Evolutionary conservation across 2,888 invertebrate genomes (phyloP).

Genomic region (Alviniconcha strummeri): DNA sequence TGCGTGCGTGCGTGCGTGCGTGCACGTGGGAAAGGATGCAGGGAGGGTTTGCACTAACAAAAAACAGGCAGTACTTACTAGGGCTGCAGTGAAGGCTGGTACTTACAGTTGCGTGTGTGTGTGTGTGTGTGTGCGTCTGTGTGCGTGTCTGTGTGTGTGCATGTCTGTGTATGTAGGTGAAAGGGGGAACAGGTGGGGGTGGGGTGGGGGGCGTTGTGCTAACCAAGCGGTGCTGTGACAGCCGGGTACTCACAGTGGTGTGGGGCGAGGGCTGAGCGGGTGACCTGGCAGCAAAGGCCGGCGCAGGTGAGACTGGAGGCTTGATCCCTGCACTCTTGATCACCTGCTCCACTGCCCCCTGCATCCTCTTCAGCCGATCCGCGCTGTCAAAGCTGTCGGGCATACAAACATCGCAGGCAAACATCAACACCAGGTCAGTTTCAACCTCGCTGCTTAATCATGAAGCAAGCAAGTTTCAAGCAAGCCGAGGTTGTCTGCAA

Average conservation of each 20-base stretch:
- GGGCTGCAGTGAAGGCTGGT: no score
- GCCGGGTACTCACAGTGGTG: neutral
- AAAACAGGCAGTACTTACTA: no score
- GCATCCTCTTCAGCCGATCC: conserved; percentile 22
- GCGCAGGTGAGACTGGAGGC: neutral
- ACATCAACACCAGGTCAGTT: no score
- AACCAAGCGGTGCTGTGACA: no score
- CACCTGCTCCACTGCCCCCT: conserved; percentile 11
- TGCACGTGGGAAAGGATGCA: neutral
- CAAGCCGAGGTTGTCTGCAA: no score
- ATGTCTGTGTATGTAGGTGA: no score
- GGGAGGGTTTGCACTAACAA: no score
- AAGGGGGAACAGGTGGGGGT: no score
- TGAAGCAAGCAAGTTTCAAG: no score
- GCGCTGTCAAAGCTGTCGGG: conserved; percentile 24
- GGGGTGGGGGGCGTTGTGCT: no score
- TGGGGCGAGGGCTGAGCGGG: conserved; percentile 9
- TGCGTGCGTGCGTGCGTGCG: neutral
- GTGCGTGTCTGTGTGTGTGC: neutral
- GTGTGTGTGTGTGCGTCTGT: neutral
- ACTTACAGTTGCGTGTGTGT: neutral
- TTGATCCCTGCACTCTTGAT: conserved; percentile 21
- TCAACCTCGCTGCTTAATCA: no score
- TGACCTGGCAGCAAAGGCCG: conserved; percentile 9
- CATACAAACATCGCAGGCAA: neutral